phyloP scores from a whole-genome alignment of 2,113 vertebrate species.

The Hippocampus mohnikei region DNA sequence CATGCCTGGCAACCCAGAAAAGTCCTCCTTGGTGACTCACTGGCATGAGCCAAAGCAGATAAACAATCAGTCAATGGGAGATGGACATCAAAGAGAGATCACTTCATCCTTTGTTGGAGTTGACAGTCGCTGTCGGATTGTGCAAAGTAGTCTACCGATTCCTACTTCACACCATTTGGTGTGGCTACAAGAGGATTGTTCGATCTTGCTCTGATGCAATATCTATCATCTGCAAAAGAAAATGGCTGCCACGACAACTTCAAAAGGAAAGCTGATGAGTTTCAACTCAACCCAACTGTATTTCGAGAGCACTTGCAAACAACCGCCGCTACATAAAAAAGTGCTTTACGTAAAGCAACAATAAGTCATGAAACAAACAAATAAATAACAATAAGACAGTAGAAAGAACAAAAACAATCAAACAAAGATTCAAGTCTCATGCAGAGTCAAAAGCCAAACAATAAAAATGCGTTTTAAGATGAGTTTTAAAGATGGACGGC shows the following conservation, averaged over 20 bases:
- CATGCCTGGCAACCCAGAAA: conserved; percentile 41
- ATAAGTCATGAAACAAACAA: too few relatives aligned
- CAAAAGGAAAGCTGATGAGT: background rate
- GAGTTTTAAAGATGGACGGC: too few relatives aligned
- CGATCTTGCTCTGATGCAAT: background rate
- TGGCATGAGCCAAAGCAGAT: background rate
- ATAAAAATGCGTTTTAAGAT: too few relatives aligned
- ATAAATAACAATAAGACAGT: too few relatives aligned
- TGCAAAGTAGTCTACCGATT: background rate
- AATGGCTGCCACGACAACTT: background rate
- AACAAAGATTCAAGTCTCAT: too few relatives aligned
- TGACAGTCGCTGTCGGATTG: too few relatives aligned
- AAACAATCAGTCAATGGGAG: background rate
- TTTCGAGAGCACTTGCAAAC: too few relatives aligned
- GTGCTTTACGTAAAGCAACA: too few relatives aligned
- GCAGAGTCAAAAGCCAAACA: too few relatives aligned
- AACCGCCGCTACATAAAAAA: too few relatives aligned
- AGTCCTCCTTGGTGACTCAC: conserved; percentile 57
- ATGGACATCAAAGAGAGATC: conserved; percentile 3
- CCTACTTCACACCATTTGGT: background rate
- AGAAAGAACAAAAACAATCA: too few relatives aligned
- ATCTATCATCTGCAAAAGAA: background rate
- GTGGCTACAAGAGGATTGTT: background rate
- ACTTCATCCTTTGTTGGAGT: background rate
- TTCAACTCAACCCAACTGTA: too few relatives aligned